phyloP scores from a whole-genome alignment of 37 sponge, comb jelly and placozoan species.

The Cladorhizidae sp. region DNA sequence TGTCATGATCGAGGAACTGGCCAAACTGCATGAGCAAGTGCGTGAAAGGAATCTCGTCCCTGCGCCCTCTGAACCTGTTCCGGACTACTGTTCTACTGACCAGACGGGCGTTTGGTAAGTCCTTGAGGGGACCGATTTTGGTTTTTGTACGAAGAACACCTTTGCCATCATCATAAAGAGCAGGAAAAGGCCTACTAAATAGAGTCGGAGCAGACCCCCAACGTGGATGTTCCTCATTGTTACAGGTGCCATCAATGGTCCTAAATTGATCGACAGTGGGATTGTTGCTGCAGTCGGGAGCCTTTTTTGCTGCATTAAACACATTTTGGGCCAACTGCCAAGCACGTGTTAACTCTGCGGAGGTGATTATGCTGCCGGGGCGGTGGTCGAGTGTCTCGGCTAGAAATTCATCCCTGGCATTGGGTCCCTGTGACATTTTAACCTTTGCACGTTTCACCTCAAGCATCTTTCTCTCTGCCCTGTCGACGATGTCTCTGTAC shows the following conservation, averaged over 20 bases:
- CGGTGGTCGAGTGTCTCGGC: conserved; percentile 38
- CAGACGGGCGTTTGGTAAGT: conserved; percentile 61
- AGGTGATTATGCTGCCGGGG: conserved; percentile 53
- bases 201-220: conserved; percentile 65
- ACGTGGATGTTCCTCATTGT: conserved; percentile 67
- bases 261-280: conserved; percentile 24
- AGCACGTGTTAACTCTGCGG: conserved; percentile 31
- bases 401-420: too few relatives aligned
- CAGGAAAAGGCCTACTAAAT: conserved; percentile 58
- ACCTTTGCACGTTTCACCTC: too few relatives aligned
- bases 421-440: neutral
- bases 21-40: conserved; percentile 98
- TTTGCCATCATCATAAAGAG: conserved; percentile 77
- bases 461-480: too few relatives aligned
- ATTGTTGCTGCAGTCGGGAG: conserved; percentile 25
- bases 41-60: conserved; percentile 24
- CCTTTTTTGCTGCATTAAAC: neutral
- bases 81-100: conserved; percentile 40
- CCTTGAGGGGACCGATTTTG: conserved; percentile 39
- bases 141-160: conserved; percentile 38
- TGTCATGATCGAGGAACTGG: conserved; percentile 95
- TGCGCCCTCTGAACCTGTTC: too few relatives aligned
- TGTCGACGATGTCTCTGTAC: too few relatives aligned
- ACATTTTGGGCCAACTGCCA: conserved; percentile 21
- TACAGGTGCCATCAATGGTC: conserved; percentile 83